Conservation (phyloP, 2,113 vertebrate species). For the Oncorhynchus nerka region DNA sequence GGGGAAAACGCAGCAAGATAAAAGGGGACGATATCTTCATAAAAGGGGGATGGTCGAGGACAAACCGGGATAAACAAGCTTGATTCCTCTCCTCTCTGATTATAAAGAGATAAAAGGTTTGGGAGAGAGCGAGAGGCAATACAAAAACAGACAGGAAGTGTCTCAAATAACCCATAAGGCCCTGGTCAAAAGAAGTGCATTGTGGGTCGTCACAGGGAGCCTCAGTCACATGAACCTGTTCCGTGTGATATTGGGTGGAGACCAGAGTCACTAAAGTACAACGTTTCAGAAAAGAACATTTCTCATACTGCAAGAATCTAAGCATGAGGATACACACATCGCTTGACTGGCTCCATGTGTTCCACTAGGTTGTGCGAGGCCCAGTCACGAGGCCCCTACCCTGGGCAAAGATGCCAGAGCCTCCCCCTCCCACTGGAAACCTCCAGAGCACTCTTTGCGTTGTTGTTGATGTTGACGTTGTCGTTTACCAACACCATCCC, state of each 20-base stretch:
- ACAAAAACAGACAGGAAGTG: neutral
- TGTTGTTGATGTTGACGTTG: neutral
- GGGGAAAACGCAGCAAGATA: neutral
- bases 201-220: slow-evolving; percentile 1
- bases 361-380: slow-evolving; percentile 1
- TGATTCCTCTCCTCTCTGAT: neutral
- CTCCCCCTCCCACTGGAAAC: neutral
- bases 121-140: slow-evolving; percentile 1
- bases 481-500: neutral
- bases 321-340: neutral
- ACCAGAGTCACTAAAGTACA: slow-evolving; percentile 67
- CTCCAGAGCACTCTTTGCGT: neutral
- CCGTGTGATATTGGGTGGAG: slow-evolving; percentile 39
- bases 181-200: neutral
- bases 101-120: neutral
- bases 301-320: slow-evolving; percentile 6
- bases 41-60: neutral
- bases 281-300: slow-evolving; percentile 54
- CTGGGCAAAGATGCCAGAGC: slow-evolving; percentile 6
- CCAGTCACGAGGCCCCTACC: slow-evolving; percentile 11
- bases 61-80: neutral
- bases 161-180: neutral
- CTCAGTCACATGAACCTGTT: slow-evolving; percentile 21
- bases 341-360: neutral
- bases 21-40: neutral